These are phyloP conservation scores for Hemicrepidius hirtus DNA, from an alignment of 2,888 invertebrate genomes.

Conservation along the genomic window DNA sequence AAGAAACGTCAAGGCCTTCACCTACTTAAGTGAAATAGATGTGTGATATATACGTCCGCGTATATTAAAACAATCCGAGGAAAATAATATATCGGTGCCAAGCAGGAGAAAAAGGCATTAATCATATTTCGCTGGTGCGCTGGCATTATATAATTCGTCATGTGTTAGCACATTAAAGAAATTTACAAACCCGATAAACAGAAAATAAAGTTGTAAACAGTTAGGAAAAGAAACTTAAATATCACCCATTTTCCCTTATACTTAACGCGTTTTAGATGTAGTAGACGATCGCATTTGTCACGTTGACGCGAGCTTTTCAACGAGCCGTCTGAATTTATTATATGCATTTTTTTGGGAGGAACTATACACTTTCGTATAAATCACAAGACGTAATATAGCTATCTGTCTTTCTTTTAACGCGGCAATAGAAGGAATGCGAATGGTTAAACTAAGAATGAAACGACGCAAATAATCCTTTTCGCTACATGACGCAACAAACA, in stretches of 20 bases:
- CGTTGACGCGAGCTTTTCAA: constrained; percentile 36
- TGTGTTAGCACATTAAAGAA: constrained; percentile 29
- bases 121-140: constrained; percentile 19
- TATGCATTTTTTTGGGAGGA: constrained; percentile 37
- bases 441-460: constrained; percentile 25
- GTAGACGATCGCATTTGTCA: constrained; percentile 38
- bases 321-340: constrained; percentile 36
- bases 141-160: constrained; percentile 23
- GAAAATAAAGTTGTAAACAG: constrained; percentile 35
- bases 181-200: constrained; percentile 30
- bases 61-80: constrained; percentile 25
- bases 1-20: constrained; percentile 21
- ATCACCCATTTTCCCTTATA: constrained; percentile 28
- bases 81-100: constrained; percentile 18
- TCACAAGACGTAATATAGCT: constrained; percentile 38
- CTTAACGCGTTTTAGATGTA: constrained; percentile 33
- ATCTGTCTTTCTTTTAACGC: constrained; percentile 38
- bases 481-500: constrained; percentile 31
- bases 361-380: constrained; percentile 38
- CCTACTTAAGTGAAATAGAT: constrained; percentile 28
- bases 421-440: constrained; percentile 39
- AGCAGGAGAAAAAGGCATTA: constrained; percentile 13
- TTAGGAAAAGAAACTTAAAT: constrained; percentile 29
- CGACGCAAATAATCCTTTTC: constrained; percentile 36
- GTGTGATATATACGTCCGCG: constrained; percentile 11